Evolutionary conservation across 37 sponge, comb jelly and placozoan genomes (phyloP), one percentile per base, ranked within the genome.

Genomic region (Geodia barretti): DNA sequence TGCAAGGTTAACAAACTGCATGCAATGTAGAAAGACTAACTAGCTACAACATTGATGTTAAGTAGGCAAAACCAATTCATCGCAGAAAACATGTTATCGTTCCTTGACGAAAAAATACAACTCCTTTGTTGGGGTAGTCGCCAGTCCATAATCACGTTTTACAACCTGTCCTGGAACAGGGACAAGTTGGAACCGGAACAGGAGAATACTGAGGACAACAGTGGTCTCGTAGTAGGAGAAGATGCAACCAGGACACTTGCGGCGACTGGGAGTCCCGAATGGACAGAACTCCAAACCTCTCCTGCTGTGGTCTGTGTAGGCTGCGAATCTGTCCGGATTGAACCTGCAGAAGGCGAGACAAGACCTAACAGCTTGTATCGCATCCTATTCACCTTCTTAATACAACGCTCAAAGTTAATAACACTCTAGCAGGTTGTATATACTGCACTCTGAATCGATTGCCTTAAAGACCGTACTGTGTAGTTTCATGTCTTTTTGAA

Each of bases 241-340:
- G 31, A 78, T 67, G 67, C 92, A 89, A 34, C 97, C 97, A 36
- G 97, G 97, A 78, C 97, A 97, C 65, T 86, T 94, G 7, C 97
- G 83, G 1, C 82, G 80, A 34, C 94, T 89, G 64, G 79, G 85
- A 0, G 85, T 76, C 34, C 97, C 97, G 91, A 96, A 96, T 25
- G 97, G 97, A 83, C 83, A 96, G 30, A 88, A 83, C 26, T 58
- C 65, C 0, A 62, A 19, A 9, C 75, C 87, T 28, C 81, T 68
- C 1, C 70, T 72, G 28, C 71, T 60, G 21, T 61, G 33, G 59
- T 41, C 36, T 25, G 31, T 64, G 20, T 75, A 77, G 0, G 78
- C 68, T 4, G 69, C 33, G 60, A 93, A 93, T 41, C 89, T 78
- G 1, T 88, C 89, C 4, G 94, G 97, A 71, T 96, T 84, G 41